Percentiles rank a stretch among this genome's conserved stretches.
These are phyloP conservation scores for Elachura formosa DNA, from an alignment of 2,113 vertebrate genomes.

Conservation along the genomic window DNA sequence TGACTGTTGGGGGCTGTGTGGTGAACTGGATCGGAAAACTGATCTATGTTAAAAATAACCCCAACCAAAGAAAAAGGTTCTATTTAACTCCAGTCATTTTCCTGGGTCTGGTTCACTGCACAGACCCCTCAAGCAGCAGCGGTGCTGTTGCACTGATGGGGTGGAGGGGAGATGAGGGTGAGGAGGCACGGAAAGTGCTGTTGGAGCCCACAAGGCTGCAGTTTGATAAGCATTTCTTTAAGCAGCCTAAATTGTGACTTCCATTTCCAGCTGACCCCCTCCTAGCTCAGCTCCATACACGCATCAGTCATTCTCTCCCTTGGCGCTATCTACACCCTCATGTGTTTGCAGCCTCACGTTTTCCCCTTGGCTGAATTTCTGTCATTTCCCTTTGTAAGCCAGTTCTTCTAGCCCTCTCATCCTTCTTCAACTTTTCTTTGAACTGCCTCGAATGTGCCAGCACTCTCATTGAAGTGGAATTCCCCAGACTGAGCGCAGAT, in stretches of 20 bases:
- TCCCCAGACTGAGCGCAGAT: slow-evolving; percentile 55
- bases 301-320: slow-evolving; percentile 17
- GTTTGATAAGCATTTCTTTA: slow-evolving; percentile 3
- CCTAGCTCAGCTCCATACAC: neutral
- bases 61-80: slow-evolving; percentile 41
- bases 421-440: slow-evolving; percentile 62
- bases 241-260: neutral
- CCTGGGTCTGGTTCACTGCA: slow-evolving; percentile 48
- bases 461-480: slow-evolving; percentile 61
- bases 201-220: neutral
- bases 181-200: neutral
- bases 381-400: slow-evolving; percentile 60
- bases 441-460: slow-evolving; percentile 62
- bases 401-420: slow-evolving; percentile 53
- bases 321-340: neutral
- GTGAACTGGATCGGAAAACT: slow-evolving; percentile 27
- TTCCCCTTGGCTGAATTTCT: slow-evolving; percentile 63
- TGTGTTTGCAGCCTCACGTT: slow-evolving; percentile 56
- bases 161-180: slow-evolving; percentile 4
- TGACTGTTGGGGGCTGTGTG: neutral
- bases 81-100: slow-evolving; percentile 49
- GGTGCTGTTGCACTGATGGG: neutral
- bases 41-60: slow-evolving; percentile 41
- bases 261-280: slow-evolving; percentile 41
- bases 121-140: neutral